phyloP scores from a whole-genome alignment of 1,140 invertebrate species.

The Acromyrmex heyeri region DNA sequence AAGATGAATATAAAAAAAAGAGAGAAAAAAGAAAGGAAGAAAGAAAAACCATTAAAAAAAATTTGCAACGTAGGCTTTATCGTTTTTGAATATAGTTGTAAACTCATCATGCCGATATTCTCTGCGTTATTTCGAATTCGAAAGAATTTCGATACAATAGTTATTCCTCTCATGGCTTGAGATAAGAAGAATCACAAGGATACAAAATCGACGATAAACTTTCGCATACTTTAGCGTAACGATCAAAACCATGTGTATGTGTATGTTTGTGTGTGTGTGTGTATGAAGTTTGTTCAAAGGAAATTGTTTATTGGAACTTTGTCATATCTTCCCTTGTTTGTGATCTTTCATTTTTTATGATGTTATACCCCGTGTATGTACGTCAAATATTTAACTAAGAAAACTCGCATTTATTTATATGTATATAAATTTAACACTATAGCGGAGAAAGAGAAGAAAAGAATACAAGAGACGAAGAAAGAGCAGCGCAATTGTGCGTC shows the following conservation, averaged over 20 bases:
- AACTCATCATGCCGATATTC: constrained; percentile 60
- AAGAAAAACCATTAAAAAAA: constrained; percentile 21
- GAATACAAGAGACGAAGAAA: too few species aligned
- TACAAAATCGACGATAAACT: neutral
- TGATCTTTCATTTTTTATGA: neutral
- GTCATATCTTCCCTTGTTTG: neutral
- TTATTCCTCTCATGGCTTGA: neutral
- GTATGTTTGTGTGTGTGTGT: too few species aligned
- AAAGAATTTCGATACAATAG: constrained; percentile 1
- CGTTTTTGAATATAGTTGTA: constrained; percentile 46
- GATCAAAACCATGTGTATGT: neutral
- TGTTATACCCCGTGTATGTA: neutral
- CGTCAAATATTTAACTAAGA: neutral
- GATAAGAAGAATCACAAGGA: constrained; percentile 11
- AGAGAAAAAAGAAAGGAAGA: neutral
- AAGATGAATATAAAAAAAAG: constrained; percentile 7
- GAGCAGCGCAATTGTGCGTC: neutral
- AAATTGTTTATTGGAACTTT: constrained; percentile 36
- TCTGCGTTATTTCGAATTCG: constrained; percentile 14
- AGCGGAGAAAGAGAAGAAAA: neutral
- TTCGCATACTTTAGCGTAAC: constrained; percentile 19
- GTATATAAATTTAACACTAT: constrained; percentile 20
- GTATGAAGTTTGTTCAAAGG: neutral
- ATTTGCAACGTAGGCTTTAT: constrained; percentile 48
- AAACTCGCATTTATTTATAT: neutral